Evolutionary conservation across 2,113 vertebrate genomes (phyloP), one percentile per base, ranked within the genome.

Genomic region (Scatophagus argus): DNA sequence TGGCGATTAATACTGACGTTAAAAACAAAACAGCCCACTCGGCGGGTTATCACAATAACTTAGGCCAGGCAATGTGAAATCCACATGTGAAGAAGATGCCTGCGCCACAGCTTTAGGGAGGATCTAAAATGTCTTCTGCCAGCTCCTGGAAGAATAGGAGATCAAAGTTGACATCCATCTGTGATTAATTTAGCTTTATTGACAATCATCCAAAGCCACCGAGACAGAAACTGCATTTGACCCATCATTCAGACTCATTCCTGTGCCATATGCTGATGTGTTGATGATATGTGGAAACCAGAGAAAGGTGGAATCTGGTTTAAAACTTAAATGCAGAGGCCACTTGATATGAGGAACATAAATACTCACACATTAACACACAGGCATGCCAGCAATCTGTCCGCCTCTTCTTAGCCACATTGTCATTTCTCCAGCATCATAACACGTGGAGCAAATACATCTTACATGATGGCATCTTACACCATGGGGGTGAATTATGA

Each of bases 111-210:
- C 65, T 77, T 69, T 25, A n/a, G 25, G 68, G 16, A 8, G 58
- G 16, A 34, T 55, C 68, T 46, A 63, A 79, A 89, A 77, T 65
- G 68, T 65, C 65, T 81, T 77, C 32, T 6, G 2, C 41, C 27
- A 0, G 34, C 79, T 80, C 64, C 32, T 70, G 84, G 76, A 71
- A 55, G 46, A 85, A 68, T 7, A 79, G 3, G 17, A 81, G 82
- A 89, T 91, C 81, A 90, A 86, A 90, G 77, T 69, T 80, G 88
- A 89, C 82, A 61, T 52, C 78, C 88, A 90, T 91, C 82, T 93
- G 92, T 44, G 64, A 85, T 71, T 84, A 13, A 79, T 90, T 77
- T 61, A 67, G 82, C 76, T 85, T 84, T 84, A 88, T 84, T 89
- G 87, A 90, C 82, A 78, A 58, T 89, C 79, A 60, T 47, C 81